Evolutionary conservation across 2,888 invertebrate species (phyloP).

Genomic region (Campopleginae sp.): DNA sequence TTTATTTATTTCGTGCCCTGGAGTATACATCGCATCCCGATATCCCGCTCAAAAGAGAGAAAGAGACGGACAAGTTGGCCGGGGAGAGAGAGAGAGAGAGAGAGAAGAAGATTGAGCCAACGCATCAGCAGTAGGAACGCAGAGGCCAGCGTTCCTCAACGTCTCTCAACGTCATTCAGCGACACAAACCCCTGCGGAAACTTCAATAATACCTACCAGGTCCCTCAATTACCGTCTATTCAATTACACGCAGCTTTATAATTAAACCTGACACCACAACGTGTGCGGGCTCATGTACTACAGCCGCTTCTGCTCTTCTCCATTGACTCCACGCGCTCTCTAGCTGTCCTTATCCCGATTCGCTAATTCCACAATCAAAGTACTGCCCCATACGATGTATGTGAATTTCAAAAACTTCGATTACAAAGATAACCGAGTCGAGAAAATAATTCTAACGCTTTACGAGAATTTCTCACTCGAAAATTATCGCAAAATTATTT

Average conservation of each 20-base stretch:
- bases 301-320: neutral
- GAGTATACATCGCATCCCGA: conserved; percentile 16
- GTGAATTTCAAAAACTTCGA: neutral
- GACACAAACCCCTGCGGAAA: conserved; percentile 75
- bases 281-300: conserved; percentile 25
- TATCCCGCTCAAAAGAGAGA: conserved; percentile 20
- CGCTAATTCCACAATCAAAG: conserved; percentile 19
- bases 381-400: neutral
- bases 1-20: conserved; percentile 70
- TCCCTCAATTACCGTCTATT: conserved; percentile 80
- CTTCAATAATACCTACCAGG: conserved; percentile 80
- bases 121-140: conserved; percentile 41
- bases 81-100: too few species aligned
- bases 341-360: conserved; percentile 16
- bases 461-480: neutral
- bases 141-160: conserved; percentile 68
- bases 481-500: neutral
- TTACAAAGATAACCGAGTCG: neutral
- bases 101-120: conserved; percentile 32
- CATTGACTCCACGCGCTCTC: conserved; percentile 12
- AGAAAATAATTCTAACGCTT: neutral
- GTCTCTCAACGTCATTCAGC: conserved; percentile 72
- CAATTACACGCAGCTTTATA: conserved; percentile 79
- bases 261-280: conserved; percentile 74
- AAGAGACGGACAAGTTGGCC: neutral